Evolutionary conservation across 2,113 vertebrate species (phyloP), one percentile per base, ranked within the genome.

Genomic region (Oceanites oceanicus): DNA sequence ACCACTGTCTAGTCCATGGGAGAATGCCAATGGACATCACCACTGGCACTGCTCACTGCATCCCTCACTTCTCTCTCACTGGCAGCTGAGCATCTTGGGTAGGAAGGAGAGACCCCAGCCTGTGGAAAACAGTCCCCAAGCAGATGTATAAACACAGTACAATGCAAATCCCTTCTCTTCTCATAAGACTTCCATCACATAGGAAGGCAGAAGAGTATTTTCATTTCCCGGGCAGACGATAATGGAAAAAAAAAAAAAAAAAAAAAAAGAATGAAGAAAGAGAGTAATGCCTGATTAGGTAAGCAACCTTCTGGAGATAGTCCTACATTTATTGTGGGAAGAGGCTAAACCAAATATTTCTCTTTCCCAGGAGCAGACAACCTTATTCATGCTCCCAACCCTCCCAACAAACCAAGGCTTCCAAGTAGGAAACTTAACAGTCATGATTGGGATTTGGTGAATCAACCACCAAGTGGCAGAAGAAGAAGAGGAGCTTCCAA

Each of bases 41-140:
- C 44, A 27, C 23, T 27, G 75, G 20, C 49, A 36, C 25, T 30
- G 36, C 68, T 76, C 38, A 21, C 44, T 63, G 25, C 25, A 30
- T 13, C 29, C n/a, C 20, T 65, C 38, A 13, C 58, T 19, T 53
- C 38, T 61, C 9, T 52, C 11, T 38, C 34, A 25, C 0, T 0
- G 29, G 15, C 49, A 59, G 21, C 36, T 62, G 32, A 56, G 32
- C 73, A n/a, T 44, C 61, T 63, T 45, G 23, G 19, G 32, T 17
- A 42, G 63, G 44, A 20, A 55, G 36, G 34, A 77, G 49, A 77
- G 29, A 76, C 9, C 23, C 15, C 49, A 30, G 44, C 5, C 23
- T 40, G 10, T 56, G 80, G 38, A 50, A 52, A 5, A 30, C 13
- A 38, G 7, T 23, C 8, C 20, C 32, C 61, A 56, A 5, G 34